Evolutionary conservation across 2,888 invertebrate species (phyloP), one percentile per base, ranked within the genome.

Genomic region (Baronia brevicornis): DNA sequence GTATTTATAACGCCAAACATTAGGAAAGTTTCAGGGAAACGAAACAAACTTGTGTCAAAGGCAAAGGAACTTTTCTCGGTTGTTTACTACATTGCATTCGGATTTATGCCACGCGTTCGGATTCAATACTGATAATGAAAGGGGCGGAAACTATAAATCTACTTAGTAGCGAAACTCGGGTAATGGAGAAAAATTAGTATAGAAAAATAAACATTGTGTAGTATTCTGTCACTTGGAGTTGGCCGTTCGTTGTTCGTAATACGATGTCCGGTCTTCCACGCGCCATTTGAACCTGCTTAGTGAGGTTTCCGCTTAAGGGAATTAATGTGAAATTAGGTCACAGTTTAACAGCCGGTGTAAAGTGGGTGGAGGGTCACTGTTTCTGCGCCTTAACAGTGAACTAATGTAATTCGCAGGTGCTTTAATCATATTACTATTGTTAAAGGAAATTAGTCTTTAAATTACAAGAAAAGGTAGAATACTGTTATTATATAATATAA

Each of bases 261-360:
- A 56, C 55, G 52, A 51, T 51, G 50, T 58, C 41, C 60, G 63
- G 60, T 58, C 60, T 66, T 66, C 65, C 67, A 60, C 48, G 62
- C 64, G 75, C 73, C 65, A 70, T 78, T 75, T 66, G 72, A 77
- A 75, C 78, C 72, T 59, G 71, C 74, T 77, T 80, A 72, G 80
- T 80, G 78, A 79, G 84, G 84, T 82, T 84, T 84, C 84, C 73
- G 70, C 68, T 70, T 82, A 84, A 79, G 72, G 74, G 80, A 73
- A 82, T 84, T 82, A 82, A 84, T 82, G 66, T 70, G 62, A 75
- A 84, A 84, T 84, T 84, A 74, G 84, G 84, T 84, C 82, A 60
- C 70, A 71, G 71, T 73, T 54, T 75, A 74, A 78, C 74, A 65
- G 68, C 57, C 56, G 50, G 62, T 69, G 69, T 71, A 65, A 70